Evolutionary conservation across 2,113 vertebrate species (phyloP).

Genomic region (Petroica traversi): DNA sequence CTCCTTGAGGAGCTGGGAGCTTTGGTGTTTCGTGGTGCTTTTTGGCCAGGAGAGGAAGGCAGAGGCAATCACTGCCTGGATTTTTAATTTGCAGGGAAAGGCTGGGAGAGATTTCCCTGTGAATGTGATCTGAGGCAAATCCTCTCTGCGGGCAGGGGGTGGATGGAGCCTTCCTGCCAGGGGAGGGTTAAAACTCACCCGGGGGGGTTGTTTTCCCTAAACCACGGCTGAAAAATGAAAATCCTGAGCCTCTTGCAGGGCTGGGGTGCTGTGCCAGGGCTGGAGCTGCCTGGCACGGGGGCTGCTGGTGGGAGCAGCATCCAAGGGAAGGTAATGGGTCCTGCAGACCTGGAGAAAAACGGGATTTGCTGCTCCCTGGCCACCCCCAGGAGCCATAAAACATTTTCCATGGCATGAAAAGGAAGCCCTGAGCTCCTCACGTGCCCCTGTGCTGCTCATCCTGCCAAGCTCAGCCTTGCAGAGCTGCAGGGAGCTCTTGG

Average conservation of each 20-base stretch:
- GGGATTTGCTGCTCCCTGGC: not conserved
- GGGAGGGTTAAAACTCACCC: not conserved
- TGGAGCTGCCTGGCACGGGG: not conserved
- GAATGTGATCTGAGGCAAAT: not conserved
- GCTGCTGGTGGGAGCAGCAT: too few relatives aligned
- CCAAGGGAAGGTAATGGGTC: fast-evolving
- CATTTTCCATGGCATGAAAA: not conserved
- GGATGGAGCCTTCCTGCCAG: too few relatives aligned
- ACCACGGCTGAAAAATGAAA: not conserved
- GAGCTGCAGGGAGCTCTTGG: not conserved
- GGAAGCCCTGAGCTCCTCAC: fast-evolving
- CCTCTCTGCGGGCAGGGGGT: not conserved
- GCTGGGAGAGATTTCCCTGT: not conserved
- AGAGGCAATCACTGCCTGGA: not conserved
- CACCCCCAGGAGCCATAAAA: fast-evolving
- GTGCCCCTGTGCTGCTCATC: not conserved
- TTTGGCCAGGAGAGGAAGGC: not conserved
- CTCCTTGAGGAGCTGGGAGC: not conserved
- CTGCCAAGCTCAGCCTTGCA: not conserved
- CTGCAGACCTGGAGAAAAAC: not conserved
- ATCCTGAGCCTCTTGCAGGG: not conserved
- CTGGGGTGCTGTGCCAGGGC: not conserved
- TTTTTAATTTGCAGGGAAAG: not conserved
- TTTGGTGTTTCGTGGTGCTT: not conserved
- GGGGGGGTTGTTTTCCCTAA: not conserved